These are phyloP conservation scores for Selenia dentaria DNA, from an alignment of 2,888 invertebrate genomes.

Conservation along the genomic window DNA sequence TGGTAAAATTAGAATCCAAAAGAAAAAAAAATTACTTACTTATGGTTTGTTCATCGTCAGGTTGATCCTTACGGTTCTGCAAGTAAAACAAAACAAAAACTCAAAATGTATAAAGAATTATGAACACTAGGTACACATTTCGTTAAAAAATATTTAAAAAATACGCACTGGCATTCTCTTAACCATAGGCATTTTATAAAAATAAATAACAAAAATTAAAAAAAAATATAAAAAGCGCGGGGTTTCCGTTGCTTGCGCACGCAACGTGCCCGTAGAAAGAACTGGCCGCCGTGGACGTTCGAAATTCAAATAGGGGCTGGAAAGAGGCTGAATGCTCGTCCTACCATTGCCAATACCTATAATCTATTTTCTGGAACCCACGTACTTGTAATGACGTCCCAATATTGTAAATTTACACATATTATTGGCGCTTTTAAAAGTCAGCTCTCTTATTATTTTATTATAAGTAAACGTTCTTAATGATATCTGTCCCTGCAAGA, in stretches of 20 bases:
- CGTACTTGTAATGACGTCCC: slow-evolving; percentile 26
- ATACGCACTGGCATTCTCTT: slow-evolving; percentile 56
- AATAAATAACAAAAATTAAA: slow-evolving; percentile 33
- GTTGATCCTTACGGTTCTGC: slow-evolving; percentile 60
- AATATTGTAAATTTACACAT: too few relatives aligned
- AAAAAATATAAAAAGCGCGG: slow-evolving; percentile 40
- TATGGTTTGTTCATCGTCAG: slow-evolving; percentile 79
- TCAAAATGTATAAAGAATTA: too few relatives aligned
- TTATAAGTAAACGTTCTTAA: too few relatives aligned
- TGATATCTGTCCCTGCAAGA: too few relatives aligned
- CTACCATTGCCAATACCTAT: slow-evolving; percentile 11
- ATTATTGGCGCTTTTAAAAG: too few relatives aligned
- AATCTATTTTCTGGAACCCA: slow-evolving; percentile 22
- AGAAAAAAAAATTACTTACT: slow-evolving; percentile 58
- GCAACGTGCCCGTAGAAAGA: slow-evolving; percentile 52
- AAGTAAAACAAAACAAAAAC: slow-evolving; percentile 37
- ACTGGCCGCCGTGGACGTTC: slow-evolving; percentile 61
- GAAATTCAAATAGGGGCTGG: slow-evolving; percentile 56
- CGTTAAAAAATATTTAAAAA: slow-evolving; percentile 2
- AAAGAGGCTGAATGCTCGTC: slow-evolving; percentile 27
- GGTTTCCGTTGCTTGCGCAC: slow-evolving; percentile 49
- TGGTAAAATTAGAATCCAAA: too few relatives aligned
- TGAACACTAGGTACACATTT: not conserved
- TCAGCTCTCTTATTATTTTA: too few relatives aligned
- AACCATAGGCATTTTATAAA: slow-evolving; percentile 40